phyloP scores from a whole-genome alignment of 2,797 vertebrate genomes.

The Hafferia zeledoni region DNA sequence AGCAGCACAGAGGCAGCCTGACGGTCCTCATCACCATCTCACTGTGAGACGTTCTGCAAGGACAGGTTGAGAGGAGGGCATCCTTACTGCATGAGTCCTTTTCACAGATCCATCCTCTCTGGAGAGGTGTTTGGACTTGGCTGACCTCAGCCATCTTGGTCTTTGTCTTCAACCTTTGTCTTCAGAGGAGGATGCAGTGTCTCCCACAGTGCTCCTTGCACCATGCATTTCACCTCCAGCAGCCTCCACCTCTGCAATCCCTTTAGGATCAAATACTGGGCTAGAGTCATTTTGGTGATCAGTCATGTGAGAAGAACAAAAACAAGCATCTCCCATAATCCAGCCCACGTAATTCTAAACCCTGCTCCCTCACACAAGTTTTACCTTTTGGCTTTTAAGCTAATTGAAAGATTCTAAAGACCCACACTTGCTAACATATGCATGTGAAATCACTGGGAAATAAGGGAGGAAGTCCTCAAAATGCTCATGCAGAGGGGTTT shows the following conservation, averaged over 20 bases:
- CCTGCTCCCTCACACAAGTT: not conserved
- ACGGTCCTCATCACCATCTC: not conserved
- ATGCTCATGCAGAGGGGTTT: not conserved
- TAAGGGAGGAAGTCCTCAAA: not conserved
- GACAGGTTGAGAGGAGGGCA: not conserved
- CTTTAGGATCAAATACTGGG: not conserved
- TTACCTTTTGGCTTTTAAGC: constrained; percentile 39
- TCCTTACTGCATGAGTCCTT: not conserved
- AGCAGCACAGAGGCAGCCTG: not conserved
- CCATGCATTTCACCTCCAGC: not conserved
- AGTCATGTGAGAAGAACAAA: not conserved
- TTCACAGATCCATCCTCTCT: not conserved
- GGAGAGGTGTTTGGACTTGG: not conserved
- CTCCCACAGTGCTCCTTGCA: not conserved
- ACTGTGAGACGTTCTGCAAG: not conserved
- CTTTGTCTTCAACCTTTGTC: not conserved
- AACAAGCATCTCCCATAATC: constrained; percentile 7
- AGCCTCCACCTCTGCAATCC: not conserved
- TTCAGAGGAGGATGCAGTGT: not conserved
- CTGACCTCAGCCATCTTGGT: not conserved
- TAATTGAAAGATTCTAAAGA: not conserved
- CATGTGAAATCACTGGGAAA: not conserved
- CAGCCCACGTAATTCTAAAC: constrained; percentile 16
- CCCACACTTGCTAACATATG: not conserved
- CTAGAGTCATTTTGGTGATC: not conserved